Evolutionary conservation across 64 coral and sea anemone genomes (phyloP).

Genomic region (Actinia equina): DNA sequence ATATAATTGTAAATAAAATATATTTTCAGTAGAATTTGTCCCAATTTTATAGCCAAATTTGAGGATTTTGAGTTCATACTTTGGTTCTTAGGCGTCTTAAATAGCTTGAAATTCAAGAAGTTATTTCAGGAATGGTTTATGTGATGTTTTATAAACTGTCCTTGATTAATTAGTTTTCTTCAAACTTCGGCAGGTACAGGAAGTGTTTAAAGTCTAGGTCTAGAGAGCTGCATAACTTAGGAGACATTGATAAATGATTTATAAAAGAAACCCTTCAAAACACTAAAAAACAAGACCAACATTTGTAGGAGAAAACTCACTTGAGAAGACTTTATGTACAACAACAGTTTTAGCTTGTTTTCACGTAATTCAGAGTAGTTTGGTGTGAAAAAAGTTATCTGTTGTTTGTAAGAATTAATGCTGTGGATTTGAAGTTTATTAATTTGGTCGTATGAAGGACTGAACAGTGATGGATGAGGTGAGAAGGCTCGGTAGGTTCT

Average conservation of each 20-base stretch:
- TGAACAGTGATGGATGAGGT: neutral
- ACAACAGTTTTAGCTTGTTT: neutral
- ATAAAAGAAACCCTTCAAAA: neutral
- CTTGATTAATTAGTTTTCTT: slow-evolving; percentile 4
- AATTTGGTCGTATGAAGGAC: neutral
- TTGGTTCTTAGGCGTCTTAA: neutral
- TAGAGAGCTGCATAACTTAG: slow-evolving; percentile 12
- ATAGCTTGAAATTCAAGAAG: slow-evolving; percentile 17
- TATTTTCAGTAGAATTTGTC: neutral
- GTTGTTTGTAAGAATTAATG: neutral
- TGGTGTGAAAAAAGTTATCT: neutral
- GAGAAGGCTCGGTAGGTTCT: neutral
- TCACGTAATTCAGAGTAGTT: neutral
- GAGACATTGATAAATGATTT: slow-evolving; percentile 4
- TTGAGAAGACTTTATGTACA: neutral
- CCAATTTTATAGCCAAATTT: neutral
- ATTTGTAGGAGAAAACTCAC: neutral
- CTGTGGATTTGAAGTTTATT: neutral
- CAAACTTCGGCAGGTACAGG: neutral
- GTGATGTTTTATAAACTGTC: neutral
- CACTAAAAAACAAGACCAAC: neutral
- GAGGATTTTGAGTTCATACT: neutral
- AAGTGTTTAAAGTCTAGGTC: slow-evolving; percentile 7
- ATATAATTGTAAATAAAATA: neutral
- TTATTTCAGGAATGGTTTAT: slow-evolving; percentile 20